Evolutionary conservation across 1,140 invertebrate species (phyloP), one percentile per base, ranked within the genome.

Genomic region (Prorops nasuta): DNA sequence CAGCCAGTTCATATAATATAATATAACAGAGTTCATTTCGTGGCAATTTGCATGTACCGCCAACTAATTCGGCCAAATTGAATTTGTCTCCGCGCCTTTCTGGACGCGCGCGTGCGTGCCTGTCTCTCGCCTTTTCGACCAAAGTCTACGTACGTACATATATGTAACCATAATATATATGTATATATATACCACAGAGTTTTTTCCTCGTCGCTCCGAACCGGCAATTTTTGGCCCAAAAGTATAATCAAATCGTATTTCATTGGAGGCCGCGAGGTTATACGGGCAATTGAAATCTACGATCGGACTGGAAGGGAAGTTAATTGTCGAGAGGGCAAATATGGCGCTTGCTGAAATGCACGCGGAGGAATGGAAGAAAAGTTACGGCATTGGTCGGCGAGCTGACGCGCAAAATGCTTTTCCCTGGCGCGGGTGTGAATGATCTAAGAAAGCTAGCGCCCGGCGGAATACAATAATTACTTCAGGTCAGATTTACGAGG

Each of bases 401-500:
- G 68, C 69, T 72, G 70, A 69, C 71, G 69, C 69, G 61, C 68
- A 64, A 67, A 60, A 53, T 56, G 57, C 57, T 60, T 66, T 59
- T 54, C 59, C 67, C n/a, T 61, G 67, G 51, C 58, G 54, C 58
- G 59, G 61, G 67, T 67, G 63, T 67, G 63, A 71, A 72, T 72
- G 63, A 63, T 67, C 64, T 66, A 69, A 69, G 68, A 74, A 73
- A 72, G 60, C 71, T 60, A n/a, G n/a, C n/a, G n/a, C n/a, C 60
- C 60, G 64, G 64, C 56, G 67, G 66, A 73, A 74, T 76, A 76
- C 72, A 74, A 74, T 76, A 76, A 74, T 76, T 74, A 76, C 72
- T 75, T 72, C 64, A 69, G 63, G 64, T 71, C 67, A 72, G 72
- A 76, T 76, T 76, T 76, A 74, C 69, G 73, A 72, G 69, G 60